Evolutionary conservation across 2,113 vertebrate genomes (phyloP).

Genomic region (western clawed frog (Xenopus tropicalis)): DNA sequence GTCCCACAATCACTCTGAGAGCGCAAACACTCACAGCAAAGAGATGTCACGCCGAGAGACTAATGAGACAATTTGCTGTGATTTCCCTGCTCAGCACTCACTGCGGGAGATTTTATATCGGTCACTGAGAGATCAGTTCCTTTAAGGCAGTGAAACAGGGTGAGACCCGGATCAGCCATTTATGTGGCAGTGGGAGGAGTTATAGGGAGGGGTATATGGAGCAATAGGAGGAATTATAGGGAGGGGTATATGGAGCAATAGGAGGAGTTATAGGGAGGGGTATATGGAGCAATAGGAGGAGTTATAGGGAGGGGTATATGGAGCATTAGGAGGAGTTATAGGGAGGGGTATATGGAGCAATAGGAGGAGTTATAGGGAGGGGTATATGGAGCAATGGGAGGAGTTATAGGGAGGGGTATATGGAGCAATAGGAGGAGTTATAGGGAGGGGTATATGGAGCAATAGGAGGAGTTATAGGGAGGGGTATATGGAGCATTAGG

Average conservation of each 20-base stretch:
- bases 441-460: not conserved
- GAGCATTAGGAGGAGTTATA: not conserved
- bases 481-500: too few species aligned
- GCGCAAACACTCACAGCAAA: slow-evolving; percentile 14
- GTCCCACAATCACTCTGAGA: slow-evolving; percentile 15
- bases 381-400: too few species aligned
- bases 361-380: too few species aligned
- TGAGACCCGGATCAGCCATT: not conserved
- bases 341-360: not conserved
- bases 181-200: too few species aligned
- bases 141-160: not conserved
- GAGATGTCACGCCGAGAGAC: slow-evolving; percentile 8
- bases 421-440: too few species aligned
- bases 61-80: slow-evolving; percentile 19
- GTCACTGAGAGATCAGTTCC: too few species aligned
- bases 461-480: not conserved
- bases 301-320: not conserved
- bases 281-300: not conserved
- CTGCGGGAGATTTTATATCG: too few species aligned
- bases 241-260: too few species aligned
- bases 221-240: not conserved
- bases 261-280: too few species aligned
- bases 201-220: not conserved
- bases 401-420: too few species aligned
- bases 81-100: too few species aligned